Evolutionary conservation across 1,140 invertebrate genomes (phyloP), one percentile per base, ranked within the genome.

Genomic region (Drosophila repleta): DNA sequence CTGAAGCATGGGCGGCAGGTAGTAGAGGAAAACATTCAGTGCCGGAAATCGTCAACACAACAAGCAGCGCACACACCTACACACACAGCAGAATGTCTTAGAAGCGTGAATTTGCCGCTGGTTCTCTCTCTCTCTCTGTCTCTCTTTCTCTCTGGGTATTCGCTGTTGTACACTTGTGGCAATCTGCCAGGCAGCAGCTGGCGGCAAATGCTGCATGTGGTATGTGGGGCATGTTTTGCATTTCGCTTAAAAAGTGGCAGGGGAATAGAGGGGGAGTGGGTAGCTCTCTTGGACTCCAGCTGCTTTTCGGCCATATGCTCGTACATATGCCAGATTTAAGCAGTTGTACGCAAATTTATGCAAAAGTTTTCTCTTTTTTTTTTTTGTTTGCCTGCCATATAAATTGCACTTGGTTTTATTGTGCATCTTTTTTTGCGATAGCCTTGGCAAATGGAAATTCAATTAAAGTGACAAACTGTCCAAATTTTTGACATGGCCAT

Each of bases 391-490:
- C 10, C 45, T 21, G 18, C 11, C 53, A 76, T 70, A 78, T 79
- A 82, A 74, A 83, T 83, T 75, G 75, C 74, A 78, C n/a, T 71
- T 17, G 53, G 21, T 68, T 67, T 61, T 68, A 60, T 61, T 68
- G 43, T 68, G 69, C 64, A 39, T 39, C 45, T 52, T 60, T 62
- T 41, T 57, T 60, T 52, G 26, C 48, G n/a, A 15, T 26, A 37
- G 76, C 77, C 75, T 83, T 68, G 70, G 76, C 81, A 13, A 35
- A 87, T 87, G 83, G 73, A 82, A 88, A 88, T 88, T 88, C 83
- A 88, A 88, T 88, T 88, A 88, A 88, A 88, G 83, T 88, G 83
- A 88, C 83, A 88, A 88, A 88, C 83, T 88, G 83, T 88, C 83
- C 79, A 79, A 76, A 79, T 69, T 88, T 88, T 78, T 88, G 83